Evolutionary conservation across 2,113 vertebrate species (phyloP).

Genomic region (Barbus barbus): DNA sequence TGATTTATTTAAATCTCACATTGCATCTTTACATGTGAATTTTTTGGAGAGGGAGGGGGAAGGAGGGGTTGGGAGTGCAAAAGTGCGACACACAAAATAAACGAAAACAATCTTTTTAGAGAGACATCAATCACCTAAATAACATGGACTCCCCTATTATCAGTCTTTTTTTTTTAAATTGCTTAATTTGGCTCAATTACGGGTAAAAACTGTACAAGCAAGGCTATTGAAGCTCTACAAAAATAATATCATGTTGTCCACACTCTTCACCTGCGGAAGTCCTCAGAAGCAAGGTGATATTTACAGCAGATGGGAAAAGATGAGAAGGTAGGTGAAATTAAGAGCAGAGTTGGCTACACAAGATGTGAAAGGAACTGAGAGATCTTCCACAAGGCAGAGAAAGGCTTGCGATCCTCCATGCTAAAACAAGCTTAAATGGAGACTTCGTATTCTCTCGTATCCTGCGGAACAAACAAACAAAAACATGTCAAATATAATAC

Average conservation of each 20-base stretch:
- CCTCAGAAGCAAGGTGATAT: constrained; percentile 59
- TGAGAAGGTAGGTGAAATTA: constrained; percentile 42
- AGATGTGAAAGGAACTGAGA: constrained; percentile 59
- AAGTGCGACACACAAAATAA: constrained; percentile 31
- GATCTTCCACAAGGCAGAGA: constrained; percentile 68
- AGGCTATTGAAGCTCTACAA: constrained; percentile 70
- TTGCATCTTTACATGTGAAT: not conserved
- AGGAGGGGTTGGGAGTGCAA: not conserved
- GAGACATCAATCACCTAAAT: constrained; percentile 40
- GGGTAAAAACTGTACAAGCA: constrained; percentile 73
- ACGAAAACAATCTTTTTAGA: constrained; percentile 16
- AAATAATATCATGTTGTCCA: constrained; percentile 72
- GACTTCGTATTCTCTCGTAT: constrained; percentile 91
- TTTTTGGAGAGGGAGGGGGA: not conserved
- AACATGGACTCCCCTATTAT: constrained; percentile 47
- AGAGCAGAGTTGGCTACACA: constrained; percentile 54
- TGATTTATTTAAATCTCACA: no score
- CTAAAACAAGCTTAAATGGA: constrained; percentile 82
- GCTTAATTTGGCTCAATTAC: constrained; percentile 59
- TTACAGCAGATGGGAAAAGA: constrained; percentile 51
- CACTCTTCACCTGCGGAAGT: constrained; percentile 60
- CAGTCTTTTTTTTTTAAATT: constrained; percentile 50
- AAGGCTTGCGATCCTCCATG: constrained; percentile 61
- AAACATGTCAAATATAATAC: not conserved
- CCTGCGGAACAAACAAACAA: constrained; percentile 74